Evolutionary conservation across 2,888 invertebrate genomes (phyloP).

Genomic region (Philopedon plagiatum): DNA sequence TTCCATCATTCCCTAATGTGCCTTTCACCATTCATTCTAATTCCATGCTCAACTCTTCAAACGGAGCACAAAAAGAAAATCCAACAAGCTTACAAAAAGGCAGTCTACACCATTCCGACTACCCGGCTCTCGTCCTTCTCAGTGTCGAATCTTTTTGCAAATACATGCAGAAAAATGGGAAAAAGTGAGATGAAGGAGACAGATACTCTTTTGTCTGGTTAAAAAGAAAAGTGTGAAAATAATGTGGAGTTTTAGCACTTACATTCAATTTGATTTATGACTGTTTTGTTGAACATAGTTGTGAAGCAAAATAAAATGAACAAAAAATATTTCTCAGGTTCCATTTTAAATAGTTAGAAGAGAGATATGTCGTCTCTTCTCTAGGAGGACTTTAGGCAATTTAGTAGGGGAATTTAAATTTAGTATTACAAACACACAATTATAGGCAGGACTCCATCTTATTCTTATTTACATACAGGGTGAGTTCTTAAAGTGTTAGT

Average conservation of each 20-base stretch:
- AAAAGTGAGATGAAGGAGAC: slow-evolving; percentile 7
- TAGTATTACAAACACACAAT: too few species aligned
- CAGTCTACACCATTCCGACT: neutral
- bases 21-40: neutral
- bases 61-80: slow-evolving; percentile 3
- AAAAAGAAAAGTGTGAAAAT: slow-evolving; percentile 1
- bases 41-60: neutral
- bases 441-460: too few species aligned
- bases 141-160: slow-evolving; percentile 15
- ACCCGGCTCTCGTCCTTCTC: slow-evolving; percentile 5
- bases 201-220: neutral
- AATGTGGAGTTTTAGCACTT: neutral
- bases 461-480: too few species aligned
- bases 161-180: slow-evolving; percentile 16
- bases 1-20: too few species aligned
- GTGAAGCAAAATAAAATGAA: neutral
- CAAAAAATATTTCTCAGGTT: neutral
- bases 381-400: too few species aligned
- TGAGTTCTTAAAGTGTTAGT: too few species aligned
- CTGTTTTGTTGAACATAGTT: neutral
- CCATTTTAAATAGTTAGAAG: too few species aligned
- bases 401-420: too few species aligned
- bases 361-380: too few species aligned
- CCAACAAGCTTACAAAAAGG: neutral
- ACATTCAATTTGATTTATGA: neutral